Evolutionary conservation across 2,113 vertebrate species (phyloP), one percentile per base, ranked within the genome.

Genomic region (Lepidothrix coronata): DNA sequence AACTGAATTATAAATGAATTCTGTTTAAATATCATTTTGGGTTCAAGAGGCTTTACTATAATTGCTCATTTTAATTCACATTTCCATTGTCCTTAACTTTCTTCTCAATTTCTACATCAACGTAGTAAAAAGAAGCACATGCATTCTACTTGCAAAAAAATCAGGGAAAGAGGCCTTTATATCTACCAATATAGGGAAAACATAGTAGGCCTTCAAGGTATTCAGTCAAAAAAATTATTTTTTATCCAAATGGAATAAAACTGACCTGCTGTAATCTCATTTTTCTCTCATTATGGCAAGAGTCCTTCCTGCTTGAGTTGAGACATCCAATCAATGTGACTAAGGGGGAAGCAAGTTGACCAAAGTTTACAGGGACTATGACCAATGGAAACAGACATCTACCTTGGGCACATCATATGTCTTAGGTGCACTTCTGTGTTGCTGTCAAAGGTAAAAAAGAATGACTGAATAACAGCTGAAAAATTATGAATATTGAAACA

Each of bases 1-100:
- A 68, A 72, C 39, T 81, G 6, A 74, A 55, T 79, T 67, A 84
- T 59, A 31, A 87, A 84, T 74, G 52, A 78, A 71, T 55, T 92
- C 5, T 85, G 14, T 78, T 93, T 75, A 89, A 95, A 87, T 81
- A 85, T n/a, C 7, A 81, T 72, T 94, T 91, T 89, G 22, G 84
- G 8, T 81, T 95, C 65, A 95, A 74, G 67, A 18, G 12, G 3
- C 11, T 77, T 89, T 84, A 75, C 17, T 78, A n/a, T 73, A 91
- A 71, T 83, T 75, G 17, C 14, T 79, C 5, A 0, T 89, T 94
- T 73, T 30, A 68, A 30, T 83, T 83, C 51, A 71, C 52, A 48
- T 86, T 61, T 41, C 39, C 12, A 41, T 41, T 41, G 68, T 44
- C 57, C 51, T 88, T 43, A 74, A 73, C 12, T 74, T 89, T 81